Evolutionary conservation across 30 jellyfish, hydroid and myxozoan genomes (phyloP).

Genomic region (Aurelia sp.): DNA sequence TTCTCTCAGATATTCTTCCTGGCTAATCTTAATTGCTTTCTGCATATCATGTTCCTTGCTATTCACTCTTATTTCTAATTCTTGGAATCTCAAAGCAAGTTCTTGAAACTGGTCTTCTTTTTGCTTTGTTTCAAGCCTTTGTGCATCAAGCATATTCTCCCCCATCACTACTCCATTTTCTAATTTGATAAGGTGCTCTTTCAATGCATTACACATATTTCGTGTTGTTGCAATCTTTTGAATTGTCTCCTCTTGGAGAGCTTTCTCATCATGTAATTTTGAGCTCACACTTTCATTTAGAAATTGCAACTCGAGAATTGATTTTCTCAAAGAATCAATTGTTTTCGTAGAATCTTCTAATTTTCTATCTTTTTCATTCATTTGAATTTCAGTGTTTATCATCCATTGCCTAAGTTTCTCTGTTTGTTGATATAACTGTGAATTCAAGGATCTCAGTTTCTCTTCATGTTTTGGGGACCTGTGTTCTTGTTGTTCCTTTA

Average conservation of each 20-base stretch:
- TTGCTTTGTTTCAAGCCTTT: constrained; percentile 45
- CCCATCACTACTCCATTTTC: constrained; percentile 84
- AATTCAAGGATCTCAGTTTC: constrained; percentile 75
- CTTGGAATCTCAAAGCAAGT: constrained; percentile 87
- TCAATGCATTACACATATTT: constrained; percentile 90
- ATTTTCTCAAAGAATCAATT: constrained; percentile 87
- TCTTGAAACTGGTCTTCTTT: constrained; percentile 72
- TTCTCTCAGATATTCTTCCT: constrained; percentile 22
- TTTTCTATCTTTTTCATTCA: constrained; percentile 82
- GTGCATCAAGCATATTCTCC: constrained; percentile 63
- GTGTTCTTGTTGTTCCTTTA: constrained; percentile 67
- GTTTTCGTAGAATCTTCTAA: constrained; percentile 84
- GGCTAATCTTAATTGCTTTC: neutral
- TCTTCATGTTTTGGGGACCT: constrained; percentile 66
- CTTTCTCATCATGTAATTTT: constrained; percentile 77
- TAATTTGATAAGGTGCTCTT: constrained; percentile 82
- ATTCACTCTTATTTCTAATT: constrained; percentile 62
- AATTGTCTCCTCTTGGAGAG: constrained; percentile 82
- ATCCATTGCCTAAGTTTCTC: constrained; percentile 97
- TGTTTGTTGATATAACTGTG: constrained; percentile 94
- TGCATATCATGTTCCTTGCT: constrained; percentile 52
- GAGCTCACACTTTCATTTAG: constrained; percentile 86
- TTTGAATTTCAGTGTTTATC: constrained; percentile 82
- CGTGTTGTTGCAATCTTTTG: constrained; percentile 85
- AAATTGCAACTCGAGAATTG: constrained; percentile 90